These are phyloP conservation scores for Brachylomia viminalis DNA, from an alignment of 2,888 invertebrate genomes.

Conservation along the genomic window DNA sequence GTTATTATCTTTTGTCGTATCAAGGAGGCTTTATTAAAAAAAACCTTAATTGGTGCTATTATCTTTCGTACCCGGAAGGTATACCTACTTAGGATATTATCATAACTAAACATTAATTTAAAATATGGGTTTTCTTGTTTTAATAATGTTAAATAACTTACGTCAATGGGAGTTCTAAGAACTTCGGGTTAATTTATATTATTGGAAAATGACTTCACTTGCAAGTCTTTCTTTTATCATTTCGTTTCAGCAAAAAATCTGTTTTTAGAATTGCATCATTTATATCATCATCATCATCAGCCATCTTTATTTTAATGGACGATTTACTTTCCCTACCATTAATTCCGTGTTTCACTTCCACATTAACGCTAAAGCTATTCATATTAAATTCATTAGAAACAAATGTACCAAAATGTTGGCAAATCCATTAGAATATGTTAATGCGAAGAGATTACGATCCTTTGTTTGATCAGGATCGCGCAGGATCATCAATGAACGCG, in stretches of 20 bases:
- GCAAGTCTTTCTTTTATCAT: background rate
- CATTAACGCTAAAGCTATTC: background rate
- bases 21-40: conserved; percentile 50
- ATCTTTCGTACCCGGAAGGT: conserved; percentile 36
- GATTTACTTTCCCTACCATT: background rate
- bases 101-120: conserved; percentile 32
- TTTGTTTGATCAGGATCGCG: conserved; percentile 46
- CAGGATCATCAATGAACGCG: conserved; percentile 27
- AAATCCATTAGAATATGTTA: conserved; percentile 21
- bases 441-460: conserved; percentile 26
- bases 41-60: conserved; percentile 45
- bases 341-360: background rate
- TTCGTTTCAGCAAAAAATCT: background rate
- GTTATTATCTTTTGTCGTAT: conserved; percentile 45
- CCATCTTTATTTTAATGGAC: too few species aligned
- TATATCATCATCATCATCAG: background rate
- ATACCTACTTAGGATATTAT: conserved; percentile 16
- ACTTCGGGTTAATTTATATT: background rate
- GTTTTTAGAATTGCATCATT: background rate
- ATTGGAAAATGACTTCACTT: background rate
- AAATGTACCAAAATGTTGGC: conserved; percentile 10
- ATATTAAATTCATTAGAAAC: conserved; percentile 14
- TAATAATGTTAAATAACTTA: background rate
- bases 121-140: conserved; percentile 24
- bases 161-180: conserved; percentile 21